Base-by-base conservation (phyloP, 2,797 vertebrate species). In the Sebastes kiyomatsui region DNA sequence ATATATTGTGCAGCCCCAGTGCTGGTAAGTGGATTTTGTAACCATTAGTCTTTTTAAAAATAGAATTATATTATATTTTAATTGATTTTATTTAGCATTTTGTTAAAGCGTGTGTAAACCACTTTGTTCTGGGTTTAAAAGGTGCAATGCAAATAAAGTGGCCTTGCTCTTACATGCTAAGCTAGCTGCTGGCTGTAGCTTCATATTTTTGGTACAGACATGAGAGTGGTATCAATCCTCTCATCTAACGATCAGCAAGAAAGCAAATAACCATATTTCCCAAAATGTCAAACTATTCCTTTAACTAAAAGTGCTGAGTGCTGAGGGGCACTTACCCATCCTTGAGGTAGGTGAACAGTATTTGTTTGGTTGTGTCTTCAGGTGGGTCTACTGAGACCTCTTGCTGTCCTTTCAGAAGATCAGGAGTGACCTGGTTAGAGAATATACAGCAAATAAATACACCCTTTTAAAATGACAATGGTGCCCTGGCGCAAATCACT, bases 341-440 rank as follows among this genome's bases (percentile, higher is more conserved):
- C 84, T 97, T 96, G 79, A 98, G 96, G 90, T 97, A 98, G 1
- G 95, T 96, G 88, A 97, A 97, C 83, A 99, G 96, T 62, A 98
- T 97, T 81, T 97, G 97, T 92, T 97, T 98, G 74, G 97, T 95
- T 0, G 96, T 96, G 86, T 98, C 97, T 88, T 98, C 97, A 3
- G 96, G 93, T 2, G 97, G 95, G 84, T 97, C 97, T 14, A 95
- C 96, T 52, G 96, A 94, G 79, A 97, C 91, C 82, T 97, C 96
- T 86, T 97, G 96, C 90, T 97, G 97, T 87, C 97, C 99, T 95
- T 97, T 98, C 90, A 99, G 94, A 87, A 99, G 96, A 94, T 99
- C 99, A 52, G 98, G 98, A 77, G 98, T 99, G 65, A 94, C 97
- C 98, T 99, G 91, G 89, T 94, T 82, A 91, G 62, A 54, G 68